These are phyloP conservation scores for Brachyalestes nurse DNA, from an alignment of 2,797 vertebrate genomes.

Conservation along the genomic window DNA sequence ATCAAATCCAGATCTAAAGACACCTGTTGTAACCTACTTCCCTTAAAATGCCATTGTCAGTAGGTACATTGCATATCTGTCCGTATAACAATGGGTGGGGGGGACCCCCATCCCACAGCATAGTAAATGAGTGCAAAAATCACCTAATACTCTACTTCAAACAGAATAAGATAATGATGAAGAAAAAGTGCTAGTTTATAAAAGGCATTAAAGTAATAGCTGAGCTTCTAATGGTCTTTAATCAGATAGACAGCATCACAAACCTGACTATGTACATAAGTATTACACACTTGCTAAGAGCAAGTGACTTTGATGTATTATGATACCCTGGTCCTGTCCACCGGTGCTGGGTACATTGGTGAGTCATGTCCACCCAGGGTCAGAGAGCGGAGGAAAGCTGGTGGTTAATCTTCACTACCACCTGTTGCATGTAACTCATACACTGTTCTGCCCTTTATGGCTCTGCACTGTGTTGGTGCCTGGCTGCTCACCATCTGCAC, in stretches of 20 bases:
- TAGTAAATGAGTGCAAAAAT: constrained; percentile 2
- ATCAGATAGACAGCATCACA: constrained; percentile 17
- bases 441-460: constrained; percentile 79
- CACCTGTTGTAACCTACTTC: not conserved
- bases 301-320: constrained; percentile 11
- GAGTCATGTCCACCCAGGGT: not conserved
- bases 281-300: constrained; percentile 19
- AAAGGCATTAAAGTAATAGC: constrained; percentile 3
- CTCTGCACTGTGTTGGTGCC: constrained; percentile 83
- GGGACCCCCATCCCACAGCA: not conserved
- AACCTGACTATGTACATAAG: not conserved
- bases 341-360: not conserved
- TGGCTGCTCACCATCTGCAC: constrained; percentile 79
- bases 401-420: constrained; percentile 68
- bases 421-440: constrained; percentile 70
- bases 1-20: not conserved
- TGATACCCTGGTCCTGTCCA: constrained; percentile 28
- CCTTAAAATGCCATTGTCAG: not conserved
- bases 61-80: constrained; percentile 15
- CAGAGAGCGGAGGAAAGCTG: not conserved
- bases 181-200: constrained; percentile 27
- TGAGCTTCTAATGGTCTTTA: constrained; percentile 19
- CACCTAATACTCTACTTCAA: not conserved
- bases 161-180: not conserved
- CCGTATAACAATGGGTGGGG: not conserved